Evolutionary conservation across 2,797 vertebrate species (phyloP).

Genomic region (Eremophila alpestris): DNA sequence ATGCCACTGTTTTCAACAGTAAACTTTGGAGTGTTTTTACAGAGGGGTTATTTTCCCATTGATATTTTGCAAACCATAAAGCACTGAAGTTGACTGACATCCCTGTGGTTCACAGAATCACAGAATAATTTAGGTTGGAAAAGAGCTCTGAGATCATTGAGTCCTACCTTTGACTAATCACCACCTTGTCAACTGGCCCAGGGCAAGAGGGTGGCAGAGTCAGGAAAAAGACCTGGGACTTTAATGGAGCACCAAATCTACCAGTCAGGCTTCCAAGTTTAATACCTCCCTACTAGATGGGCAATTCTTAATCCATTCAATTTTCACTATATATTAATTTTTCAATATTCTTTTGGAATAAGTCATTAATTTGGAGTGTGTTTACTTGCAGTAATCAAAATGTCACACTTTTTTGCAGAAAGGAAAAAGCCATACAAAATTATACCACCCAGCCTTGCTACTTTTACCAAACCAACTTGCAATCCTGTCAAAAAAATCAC

Average conservation of each 20-base stretch:
- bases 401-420: background rate
- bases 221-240: background rate
- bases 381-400: background rate
- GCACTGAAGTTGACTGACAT: background rate
- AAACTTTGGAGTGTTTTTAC: background rate
- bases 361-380: background rate
- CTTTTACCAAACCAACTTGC: slow-evolving; percentile 8
- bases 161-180: background rate
- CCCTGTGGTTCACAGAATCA: background rate
- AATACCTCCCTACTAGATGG: background rate
- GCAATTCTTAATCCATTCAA: background rate
- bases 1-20: background rate
- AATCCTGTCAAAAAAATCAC: background rate
- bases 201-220: background rate
- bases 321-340: background rate
- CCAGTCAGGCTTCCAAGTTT: background rate
- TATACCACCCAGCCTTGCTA: background rate
- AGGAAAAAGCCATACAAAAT: background rate
- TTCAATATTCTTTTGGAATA: background rate
- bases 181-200: background rate
- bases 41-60: background rate
- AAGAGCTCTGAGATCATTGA: background rate
- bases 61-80: background rate
- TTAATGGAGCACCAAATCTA: background rate
- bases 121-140: background rate